Evolutionary conservation across 2,113 vertebrate genomes (phyloP).

Genomic region (Scalopus aquaticus): DNA sequence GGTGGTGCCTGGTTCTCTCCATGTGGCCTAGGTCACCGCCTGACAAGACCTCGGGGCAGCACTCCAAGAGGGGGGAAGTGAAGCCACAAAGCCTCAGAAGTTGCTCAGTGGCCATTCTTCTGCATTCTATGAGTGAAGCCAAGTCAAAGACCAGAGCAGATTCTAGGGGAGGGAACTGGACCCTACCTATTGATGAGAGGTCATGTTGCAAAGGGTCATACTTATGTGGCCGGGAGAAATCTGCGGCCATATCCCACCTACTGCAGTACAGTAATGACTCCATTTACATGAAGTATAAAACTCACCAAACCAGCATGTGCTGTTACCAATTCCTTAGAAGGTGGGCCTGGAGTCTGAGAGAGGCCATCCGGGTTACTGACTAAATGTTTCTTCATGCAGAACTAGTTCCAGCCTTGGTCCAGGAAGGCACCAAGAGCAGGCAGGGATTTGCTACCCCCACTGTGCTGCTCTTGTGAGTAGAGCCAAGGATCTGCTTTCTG

Average conservation of each 20-base stretch:
- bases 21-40: neutral
- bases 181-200: neutral
- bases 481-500: neutral
- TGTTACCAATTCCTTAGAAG: neutral
- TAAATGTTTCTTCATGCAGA: neutral
- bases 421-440: too few species aligned
- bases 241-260: neutral
- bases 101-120: neutral
- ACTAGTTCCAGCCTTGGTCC: neutral
- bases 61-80: neutral
- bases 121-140: neutral
- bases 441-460: neutral
- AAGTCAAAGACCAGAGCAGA: neutral
- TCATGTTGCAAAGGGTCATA: neutral
- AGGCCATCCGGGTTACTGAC: neutral
- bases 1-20: neutral
- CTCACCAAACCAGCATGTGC: neutral
- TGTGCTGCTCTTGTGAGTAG: neutral
- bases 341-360: neutral
- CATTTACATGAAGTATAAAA: neutral
- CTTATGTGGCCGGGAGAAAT: neutral
- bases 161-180: neutral
- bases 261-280: neutral
- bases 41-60: neutral
- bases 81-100: neutral